Conservation (phyloP, 1,140 invertebrate genomes). For the Drosophila subobscura region DNA sequence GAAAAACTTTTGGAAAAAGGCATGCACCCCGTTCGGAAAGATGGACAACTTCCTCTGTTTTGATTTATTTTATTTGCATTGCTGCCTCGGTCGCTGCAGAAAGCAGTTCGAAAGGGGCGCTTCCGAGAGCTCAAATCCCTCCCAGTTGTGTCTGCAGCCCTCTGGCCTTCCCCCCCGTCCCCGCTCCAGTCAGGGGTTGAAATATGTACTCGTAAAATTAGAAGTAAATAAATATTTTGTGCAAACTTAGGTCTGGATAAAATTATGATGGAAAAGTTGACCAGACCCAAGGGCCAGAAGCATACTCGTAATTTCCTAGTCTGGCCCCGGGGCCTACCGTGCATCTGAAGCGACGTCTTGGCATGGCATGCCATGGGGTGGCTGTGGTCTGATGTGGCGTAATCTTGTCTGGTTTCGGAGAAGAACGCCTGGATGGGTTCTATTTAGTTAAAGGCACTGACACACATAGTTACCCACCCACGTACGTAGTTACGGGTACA, state of each 20-base stretch:
- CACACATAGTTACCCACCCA: not conserved
- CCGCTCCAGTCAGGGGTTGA: no score
- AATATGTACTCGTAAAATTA: slow-evolving; percentile 14
- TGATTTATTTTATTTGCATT: slow-evolving; percentile 36
- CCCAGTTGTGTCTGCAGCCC: not conserved
- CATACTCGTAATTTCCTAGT: not conserved
- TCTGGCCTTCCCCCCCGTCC: no score
- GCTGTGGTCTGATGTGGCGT: no score
- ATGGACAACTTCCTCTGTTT: not conserved
- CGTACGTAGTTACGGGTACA: no score
- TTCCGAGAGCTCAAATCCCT: no score
- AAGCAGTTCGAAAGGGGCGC: not conserved
- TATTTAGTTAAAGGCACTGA: slow-evolving; percentile 18
- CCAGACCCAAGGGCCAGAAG: not conserved
- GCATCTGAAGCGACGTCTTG: not conserved
- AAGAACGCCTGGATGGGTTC: not conserved
- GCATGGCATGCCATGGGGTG: slow-evolving; percentile 11
- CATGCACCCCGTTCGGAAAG: not conserved
- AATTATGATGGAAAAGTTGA: slow-evolving; percentile 49
- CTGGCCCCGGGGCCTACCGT: not conserved
- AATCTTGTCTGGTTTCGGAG: no score
- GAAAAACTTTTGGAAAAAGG: slow-evolving; percentile 26
- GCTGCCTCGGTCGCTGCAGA: slow-evolving; percentile 1
- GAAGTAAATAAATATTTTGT: slow-evolving; percentile 33
- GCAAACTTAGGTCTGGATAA: slow-evolving; percentile 3